Conservation (phyloP, 2,113 vertebrate species). For the Mus pahari region DNA sequence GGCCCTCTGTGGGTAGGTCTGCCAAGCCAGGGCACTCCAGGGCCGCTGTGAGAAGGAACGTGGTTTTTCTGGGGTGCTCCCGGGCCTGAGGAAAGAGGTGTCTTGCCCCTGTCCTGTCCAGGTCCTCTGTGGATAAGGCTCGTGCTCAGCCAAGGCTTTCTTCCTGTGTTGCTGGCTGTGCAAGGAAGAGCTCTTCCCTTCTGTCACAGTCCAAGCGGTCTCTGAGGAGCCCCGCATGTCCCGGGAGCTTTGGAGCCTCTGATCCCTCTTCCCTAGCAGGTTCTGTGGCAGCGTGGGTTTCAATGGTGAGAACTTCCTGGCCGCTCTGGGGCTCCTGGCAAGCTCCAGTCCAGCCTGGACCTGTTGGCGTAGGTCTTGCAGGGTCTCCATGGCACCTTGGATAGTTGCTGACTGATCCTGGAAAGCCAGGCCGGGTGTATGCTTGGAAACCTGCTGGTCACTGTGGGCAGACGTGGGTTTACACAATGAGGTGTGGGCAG, state of each 20-base stretch:
- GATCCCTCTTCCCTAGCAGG: not conserved
- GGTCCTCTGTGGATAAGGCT: not conserved
- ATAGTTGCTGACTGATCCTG: rapidly evolving
- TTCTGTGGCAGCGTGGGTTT: rapidly evolving
- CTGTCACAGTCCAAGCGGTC: rapidly evolving
- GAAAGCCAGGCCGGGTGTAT: not conserved
- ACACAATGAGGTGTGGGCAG: rapidly evolving
- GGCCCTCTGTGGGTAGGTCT: not conserved
- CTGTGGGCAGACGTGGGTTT: rapidly evolving
- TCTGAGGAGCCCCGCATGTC: rapidly evolving
- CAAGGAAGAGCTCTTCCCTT: rapidly evolving
- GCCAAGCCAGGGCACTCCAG: not conserved
- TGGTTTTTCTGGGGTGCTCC: not conserved
- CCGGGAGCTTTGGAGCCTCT: not conserved
- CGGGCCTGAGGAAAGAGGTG: rapidly evolving
- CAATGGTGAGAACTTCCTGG: rapidly evolving
- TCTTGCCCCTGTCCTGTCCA: not conserved
- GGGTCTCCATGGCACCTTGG: not conserved
- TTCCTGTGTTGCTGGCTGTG: not conserved
- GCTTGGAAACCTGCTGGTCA: not conserved
- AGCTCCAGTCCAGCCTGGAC: constrained; percentile 62
- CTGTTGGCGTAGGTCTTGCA: constrained; percentile 61
- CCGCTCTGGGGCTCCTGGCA: not conserved
- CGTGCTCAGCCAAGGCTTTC: rapidly evolving
- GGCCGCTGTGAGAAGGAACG: not conserved